Base-by-base conservation (phyloP, 2,888 invertebrate genomes). In the Linyphia triangularis region DNA sequence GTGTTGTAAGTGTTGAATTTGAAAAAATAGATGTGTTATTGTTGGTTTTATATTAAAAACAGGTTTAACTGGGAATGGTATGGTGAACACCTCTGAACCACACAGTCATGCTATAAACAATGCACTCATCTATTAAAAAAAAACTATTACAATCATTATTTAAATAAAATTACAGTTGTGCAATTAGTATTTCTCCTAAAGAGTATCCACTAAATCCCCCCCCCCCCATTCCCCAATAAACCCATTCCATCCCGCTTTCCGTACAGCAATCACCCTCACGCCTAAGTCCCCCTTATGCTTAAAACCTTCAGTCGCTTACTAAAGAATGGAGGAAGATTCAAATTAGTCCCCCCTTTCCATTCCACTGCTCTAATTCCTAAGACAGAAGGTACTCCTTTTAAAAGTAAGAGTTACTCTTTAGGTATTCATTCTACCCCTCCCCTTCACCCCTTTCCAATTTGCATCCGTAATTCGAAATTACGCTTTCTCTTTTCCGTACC, bases 391-490 rank as follows among this genome's bases (percentile, higher is more conserved):
- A 7, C 43, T 19, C 37, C 28, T 72, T 69, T 30, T 33, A 69
- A 72, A 72, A 63, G 82, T 67, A 85, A 85, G 67, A 85, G 59
- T 65, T 26, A 75, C 40, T 43, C 40, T 40, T 61, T 61, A 69
- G 43, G 65, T 70, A 67, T 67, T 65, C 84, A 26, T 59, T 61
- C 65, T 19, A 40, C 24, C 59, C 7, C 33, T 51, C 33, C 84
- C 40, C 37, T 24, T 40, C 16, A 24, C 16, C 33, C 65, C 33
- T 77, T 75, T 85, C 84, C 77, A 85, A 85, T 85, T 85, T 85
- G 84, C 84, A 85, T 85, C 65, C 67, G 75, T 85, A 85, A 85
- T 85, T 77, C 69, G 84, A 67, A 84, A 75, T 84, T 85, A 69
- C 77, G 84, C 57, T 59, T 40, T 51, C 24, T 26, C 22, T n/a